Conservation (phyloP, 1,140 invertebrate genomes). For the Homarus americanus region DNA sequence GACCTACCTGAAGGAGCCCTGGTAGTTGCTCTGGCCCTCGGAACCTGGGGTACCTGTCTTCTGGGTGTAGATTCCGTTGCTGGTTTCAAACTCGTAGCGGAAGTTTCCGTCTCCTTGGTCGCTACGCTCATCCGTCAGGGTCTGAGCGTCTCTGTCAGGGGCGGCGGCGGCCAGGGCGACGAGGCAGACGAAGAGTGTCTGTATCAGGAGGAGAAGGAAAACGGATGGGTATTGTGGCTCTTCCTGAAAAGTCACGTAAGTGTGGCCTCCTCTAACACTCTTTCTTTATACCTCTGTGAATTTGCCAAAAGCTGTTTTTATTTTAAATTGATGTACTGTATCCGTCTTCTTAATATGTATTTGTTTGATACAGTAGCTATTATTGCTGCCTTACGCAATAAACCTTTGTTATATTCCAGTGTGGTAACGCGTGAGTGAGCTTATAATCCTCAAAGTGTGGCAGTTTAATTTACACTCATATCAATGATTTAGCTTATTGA, state of each 20-base stretch:
- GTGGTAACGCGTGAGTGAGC: no score
- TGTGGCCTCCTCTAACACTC: neutral
- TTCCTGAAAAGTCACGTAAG: neutral
- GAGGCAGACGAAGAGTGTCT: conserved; percentile 37
- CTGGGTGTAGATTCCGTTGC: conserved; percentile 25
- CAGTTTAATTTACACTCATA: no score
- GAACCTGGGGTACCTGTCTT: conserved; percentile 8
- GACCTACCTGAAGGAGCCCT: conserved; percentile 36
- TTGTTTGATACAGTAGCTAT: no score
- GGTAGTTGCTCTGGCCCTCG: conserved; percentile 23
- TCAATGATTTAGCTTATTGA: no score
- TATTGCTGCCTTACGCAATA: no score
- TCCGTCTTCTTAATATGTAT: no score
- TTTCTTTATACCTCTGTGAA: no score
- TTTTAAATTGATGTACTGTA: no score
- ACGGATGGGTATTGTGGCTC: neutral
- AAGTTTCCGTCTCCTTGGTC: conserved; percentile 53
- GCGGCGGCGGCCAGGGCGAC: conserved; percentile 22
- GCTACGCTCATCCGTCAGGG: conserved; percentile 13
- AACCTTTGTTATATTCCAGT: no score
- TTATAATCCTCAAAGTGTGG: no score
- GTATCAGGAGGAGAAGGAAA: neutral
- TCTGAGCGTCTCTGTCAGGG: conserved; percentile 6
- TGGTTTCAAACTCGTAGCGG: conserved; percentile 36
- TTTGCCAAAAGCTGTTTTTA: no score